phyloP scores from a whole-genome alignment of 2,113 vertebrate species.

The Trogon surrucura region DNA sequence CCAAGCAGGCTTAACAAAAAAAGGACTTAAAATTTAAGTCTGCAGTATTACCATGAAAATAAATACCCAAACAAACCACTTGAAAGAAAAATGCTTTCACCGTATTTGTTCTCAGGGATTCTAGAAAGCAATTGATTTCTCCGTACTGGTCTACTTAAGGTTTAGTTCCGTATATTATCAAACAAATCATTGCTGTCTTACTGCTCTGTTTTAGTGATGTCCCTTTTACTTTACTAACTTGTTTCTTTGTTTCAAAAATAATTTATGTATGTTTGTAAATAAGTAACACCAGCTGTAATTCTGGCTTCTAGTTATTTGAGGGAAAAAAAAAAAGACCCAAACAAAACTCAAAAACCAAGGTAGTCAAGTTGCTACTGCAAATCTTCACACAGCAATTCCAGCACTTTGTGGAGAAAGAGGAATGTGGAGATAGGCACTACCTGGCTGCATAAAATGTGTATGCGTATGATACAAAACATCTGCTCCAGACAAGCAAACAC shows the following conservation, averaged over 20 bases:
- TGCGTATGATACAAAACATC: neutral
- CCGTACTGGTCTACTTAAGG: neutral
- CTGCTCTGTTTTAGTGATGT: neutral
- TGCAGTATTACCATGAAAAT: neutral
- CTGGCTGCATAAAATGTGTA: neutral
- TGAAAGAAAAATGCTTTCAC: neutral
- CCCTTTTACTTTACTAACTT: neutral
- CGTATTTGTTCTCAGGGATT: neutral
- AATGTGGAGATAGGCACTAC: accelerated
- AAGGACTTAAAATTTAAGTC: neutral
- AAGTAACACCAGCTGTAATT: neutral
- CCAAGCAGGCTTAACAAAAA: neutral
- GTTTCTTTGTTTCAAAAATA: neutral
- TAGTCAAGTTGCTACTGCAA: neutral
- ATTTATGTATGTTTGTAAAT: neutral
- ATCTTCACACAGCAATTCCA: neutral
- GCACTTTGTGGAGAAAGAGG: neutral
- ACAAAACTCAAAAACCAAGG: neutral
- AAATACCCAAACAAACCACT: neutral
- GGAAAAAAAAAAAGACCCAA: neutral
- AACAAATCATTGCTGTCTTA: neutral
- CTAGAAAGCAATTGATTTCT: neutral
- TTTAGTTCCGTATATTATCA: neutral
- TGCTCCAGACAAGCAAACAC: neutral
- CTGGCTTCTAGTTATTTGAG: neutral